Base-by-base conservation (phyloP, 1,140 invertebrate species). In the Hirudo medicinalis region DNA sequence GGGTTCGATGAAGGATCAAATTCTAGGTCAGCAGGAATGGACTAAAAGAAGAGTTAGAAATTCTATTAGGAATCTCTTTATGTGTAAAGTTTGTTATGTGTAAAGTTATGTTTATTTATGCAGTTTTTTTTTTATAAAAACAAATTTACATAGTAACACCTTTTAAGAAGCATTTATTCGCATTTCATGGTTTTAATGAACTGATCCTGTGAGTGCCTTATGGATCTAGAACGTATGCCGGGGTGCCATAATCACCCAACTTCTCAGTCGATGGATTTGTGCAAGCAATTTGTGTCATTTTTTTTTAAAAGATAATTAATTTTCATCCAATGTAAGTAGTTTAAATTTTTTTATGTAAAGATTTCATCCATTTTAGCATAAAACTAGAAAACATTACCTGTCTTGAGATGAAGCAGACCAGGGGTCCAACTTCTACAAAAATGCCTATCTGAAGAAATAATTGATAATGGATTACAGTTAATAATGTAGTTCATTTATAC, bases 401-500 rank as follows among this genome's bases (percentile, higher is more conserved):
- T 84, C 95, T 90, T 54, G 95, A 98, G 79, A 99, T 97, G 81
- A 99, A 99, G 83, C 97, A 99, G 5, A 92, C 92, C 0, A 99
- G 85, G n/a, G 97, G 97, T 69, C 95, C 97, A 80, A 99, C 97
- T 85, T 99, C 94, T 72, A 94, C 94, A 87, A 99, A 99, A 86
- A 99, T 92, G 72, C 96, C 96, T 80, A 97, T 91, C 89, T 91
- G 77, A 72, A 85, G 84, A 29, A 49, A 13, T 13, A 49, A 49
- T 49, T 49, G 1, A 49, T 49, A 49, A 49, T 8, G 3, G 3
- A 11, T 15, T 49, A 17, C 11, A 11, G 40, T 40, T 40, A 40
- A 40, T 40, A 40, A 40, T 6, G 11, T 6, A 40, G 11, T n/a
- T n/a, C n/a, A n/a, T n/a, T n/a, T n/a, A n/a, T n/a, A n/a, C n/a